These are phyloP conservation scores for Mythimna vitellina DNA, from an alignment of 2,888 invertebrate genomes.

Conservation along the genomic window DNA sequence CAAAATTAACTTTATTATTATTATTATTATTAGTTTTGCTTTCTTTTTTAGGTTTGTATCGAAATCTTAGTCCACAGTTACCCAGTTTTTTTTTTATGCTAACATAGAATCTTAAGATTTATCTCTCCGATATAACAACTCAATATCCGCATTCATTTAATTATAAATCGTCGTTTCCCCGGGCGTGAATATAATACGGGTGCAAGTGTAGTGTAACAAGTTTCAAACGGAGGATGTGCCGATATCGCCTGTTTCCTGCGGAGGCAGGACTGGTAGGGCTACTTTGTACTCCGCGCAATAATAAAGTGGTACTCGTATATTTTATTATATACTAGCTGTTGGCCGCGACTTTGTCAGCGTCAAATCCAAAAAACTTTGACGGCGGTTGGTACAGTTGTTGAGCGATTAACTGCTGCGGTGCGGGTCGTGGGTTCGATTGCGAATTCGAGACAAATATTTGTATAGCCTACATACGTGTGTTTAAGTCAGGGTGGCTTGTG, in stretches of 20 bases:
- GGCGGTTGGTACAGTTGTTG: no score
- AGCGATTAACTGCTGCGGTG: no score
- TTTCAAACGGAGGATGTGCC: constrained; percentile 32
- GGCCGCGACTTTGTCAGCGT: no score
- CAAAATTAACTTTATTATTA: no score
- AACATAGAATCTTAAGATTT: not conserved
- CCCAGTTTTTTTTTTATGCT: not conserved
- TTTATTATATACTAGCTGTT: not conserved
- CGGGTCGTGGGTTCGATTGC: no score
- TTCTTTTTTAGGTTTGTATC: no score
- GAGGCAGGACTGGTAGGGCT: constrained; percentile 5
- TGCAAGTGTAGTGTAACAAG: constrained; percentile 28
- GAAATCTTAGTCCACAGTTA: no score
- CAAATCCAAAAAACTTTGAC: no score
- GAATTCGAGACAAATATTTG: no score
- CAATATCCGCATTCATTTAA: constrained; percentile 22
- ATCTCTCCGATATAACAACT: not conserved
- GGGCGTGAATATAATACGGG: constrained; percentile 9
- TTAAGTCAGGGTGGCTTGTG: no score
- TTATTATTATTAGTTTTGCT: no score
- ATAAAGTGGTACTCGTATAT: not conserved
- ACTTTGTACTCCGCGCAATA: constrained; percentile 4
- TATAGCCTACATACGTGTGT: no score
- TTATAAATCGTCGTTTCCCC: constrained; percentile 7
- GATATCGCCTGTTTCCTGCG: constrained; percentile 41